Percentiles rank a stretch among this genome's conserved stretches.
These are phyloP conservation scores for Tethya wilhelma DNA, from an alignment of 37 sponge, comb jelly and placozoan species.

Conservation along the genomic window DNA sequence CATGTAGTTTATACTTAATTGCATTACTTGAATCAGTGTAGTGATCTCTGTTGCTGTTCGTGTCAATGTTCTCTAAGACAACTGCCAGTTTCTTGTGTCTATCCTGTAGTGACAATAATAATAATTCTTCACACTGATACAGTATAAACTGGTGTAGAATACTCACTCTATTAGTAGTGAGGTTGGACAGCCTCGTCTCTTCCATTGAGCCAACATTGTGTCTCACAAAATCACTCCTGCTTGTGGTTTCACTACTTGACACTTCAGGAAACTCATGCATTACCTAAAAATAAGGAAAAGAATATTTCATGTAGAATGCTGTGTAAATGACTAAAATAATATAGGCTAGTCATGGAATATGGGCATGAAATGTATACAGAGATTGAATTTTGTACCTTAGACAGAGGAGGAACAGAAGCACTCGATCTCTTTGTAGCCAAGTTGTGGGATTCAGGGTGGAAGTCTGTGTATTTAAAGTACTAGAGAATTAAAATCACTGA, in stretches of 20 bases:
- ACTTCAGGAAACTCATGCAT: constrained; percentile 50
- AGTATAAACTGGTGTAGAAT: neutral
- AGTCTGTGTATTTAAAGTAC: neutral
- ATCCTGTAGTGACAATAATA: constrained; percentile 10
- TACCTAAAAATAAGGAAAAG: constrained; percentile 7
- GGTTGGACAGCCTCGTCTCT: neutral
- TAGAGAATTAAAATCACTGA: neutral
- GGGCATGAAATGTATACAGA: no score
- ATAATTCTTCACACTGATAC: neutral
- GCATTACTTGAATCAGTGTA: neutral
- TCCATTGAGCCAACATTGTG: constrained; percentile 29
- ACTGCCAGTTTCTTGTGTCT: constrained; percentile 15
- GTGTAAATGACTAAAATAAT: no score
- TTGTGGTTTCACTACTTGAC: constrained; percentile 21
- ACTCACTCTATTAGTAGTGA: constrained; percentile 36
- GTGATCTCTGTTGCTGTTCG: neutral
- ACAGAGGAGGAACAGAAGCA: no score
- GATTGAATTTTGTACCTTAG: no score
- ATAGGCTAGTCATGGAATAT: no score
- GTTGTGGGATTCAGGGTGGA: no score
- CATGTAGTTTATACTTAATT: neutral
- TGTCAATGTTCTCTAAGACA: neutral
- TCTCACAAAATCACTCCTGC: constrained; percentile 4
- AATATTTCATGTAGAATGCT: no score
- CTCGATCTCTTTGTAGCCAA: no score